Evolutionary conservation across 2,888 invertebrate genomes (phyloP), one percentile per base, ranked within the genome.

Genomic region (Stramonita haemastoma): DNA sequence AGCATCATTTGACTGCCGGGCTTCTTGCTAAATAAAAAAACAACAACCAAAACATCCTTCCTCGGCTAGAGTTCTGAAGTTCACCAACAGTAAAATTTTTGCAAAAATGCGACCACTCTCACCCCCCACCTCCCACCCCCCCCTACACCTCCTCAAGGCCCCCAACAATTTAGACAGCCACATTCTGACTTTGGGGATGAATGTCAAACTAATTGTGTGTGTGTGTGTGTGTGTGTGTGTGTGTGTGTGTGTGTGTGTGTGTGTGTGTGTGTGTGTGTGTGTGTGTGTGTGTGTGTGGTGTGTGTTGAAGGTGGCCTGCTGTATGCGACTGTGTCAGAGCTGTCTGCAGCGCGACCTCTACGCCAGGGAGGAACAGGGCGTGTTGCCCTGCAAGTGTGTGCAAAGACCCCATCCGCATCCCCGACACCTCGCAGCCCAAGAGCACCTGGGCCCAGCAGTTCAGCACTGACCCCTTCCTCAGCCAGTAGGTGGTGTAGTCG

Each of bases 381-480:
- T 66, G 32, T n/a, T 89, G 60, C 57, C 86, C 60, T 89, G 89
- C 60, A 57, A 26, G 19, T n/a, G 81, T 89, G 36, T 89, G 89
- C 29, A 56, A 34, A 34, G 79, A 26, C 13, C n/a, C 89, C 57
- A 83, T 89, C 86, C n/a, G 77, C 57, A 34, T 89, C 57, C 89
- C 89, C 15, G 86, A 89, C 79, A n/a, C 86, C 19, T 36, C 32
- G 34, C 86, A 89, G 79, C 73, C 89, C 56, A 89, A 32, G 60
- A 56, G 73, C 29, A 17, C 56, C 77, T 89, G 89, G 89, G 89
- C 89, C 34, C 56, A 57, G n/a, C 89, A 89, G 89, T 89, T 89
- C 36, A 29, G 56, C 8, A 79, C 89, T 0, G 89, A 89, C 79
- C 56, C 70, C 46, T 89, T 89, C 36, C 79, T 89, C 86, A 13